phyloP scores from a whole-genome alignment of 1,140 invertebrate genomes.

The Elymnias hypermnestra region DNA sequence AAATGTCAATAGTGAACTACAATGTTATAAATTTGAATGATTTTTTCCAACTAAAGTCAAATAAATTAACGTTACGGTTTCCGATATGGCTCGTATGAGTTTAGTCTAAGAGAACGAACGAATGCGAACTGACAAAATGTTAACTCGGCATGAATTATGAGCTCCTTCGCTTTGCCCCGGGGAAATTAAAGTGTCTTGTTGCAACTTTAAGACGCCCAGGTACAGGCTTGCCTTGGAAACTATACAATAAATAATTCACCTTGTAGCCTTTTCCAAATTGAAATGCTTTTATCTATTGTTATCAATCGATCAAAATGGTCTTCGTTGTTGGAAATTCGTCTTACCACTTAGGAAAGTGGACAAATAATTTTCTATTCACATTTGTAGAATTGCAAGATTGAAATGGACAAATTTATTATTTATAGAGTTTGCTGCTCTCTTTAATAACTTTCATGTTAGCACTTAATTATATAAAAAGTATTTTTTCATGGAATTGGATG shows the following conservation, averaged over 20 bases:
- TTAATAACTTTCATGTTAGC: no score
- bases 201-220: slow-evolving; percentile 67
- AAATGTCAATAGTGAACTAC: no score
- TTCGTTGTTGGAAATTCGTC: not conserved
- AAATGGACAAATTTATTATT: no score
- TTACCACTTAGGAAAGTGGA: no score
- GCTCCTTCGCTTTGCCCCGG: slow-evolving; percentile 44
- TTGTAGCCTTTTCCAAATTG: slow-evolving; percentile 39
- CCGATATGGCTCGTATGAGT: not conserved
- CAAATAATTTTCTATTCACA: no score
- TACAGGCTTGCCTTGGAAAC: slow-evolving; percentile 41
- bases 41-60: not conserved
- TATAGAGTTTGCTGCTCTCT: no score
- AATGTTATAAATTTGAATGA: no score
- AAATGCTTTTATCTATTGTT: slow-evolving; percentile 33
- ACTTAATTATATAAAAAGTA: no score
- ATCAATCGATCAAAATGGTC: slow-evolving; percentile 24
- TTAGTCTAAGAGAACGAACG: slow-evolving; percentile 37
- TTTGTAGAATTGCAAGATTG: no score
- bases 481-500: no score
- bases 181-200: slow-evolving; percentile 73
- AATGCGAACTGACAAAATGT: slow-evolving; percentile 70
- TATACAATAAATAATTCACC: slow-evolving; percentile 56
- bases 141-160: slow-evolving; percentile 72
- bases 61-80: no score